These are phyloP conservation scores for Lampris megalopsis DNA, from an alignment of 2,113 vertebrate genomes.

Conservation along the genomic window DNA sequence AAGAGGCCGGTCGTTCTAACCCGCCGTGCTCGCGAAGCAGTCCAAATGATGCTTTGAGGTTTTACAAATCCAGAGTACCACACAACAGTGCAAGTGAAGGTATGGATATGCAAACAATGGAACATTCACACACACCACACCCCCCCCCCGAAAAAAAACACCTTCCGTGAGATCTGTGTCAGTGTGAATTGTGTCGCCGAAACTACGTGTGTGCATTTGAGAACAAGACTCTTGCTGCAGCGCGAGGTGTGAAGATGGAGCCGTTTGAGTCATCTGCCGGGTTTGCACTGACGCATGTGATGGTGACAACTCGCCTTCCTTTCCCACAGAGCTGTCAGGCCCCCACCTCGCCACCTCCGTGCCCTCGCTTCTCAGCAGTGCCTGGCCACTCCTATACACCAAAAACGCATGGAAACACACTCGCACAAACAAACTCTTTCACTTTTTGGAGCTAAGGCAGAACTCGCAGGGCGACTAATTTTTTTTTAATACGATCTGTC, in stretches of 20 bases:
- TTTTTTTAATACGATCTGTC: constrained; percentile 70
- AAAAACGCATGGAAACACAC: constrained; percentile 25
- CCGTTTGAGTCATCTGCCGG: constrained; percentile 79
- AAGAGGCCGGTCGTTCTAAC: constrained; percentile 30
- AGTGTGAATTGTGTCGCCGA: constrained; percentile 27
- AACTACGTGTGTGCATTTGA: constrained; percentile 25
- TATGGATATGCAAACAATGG: constrained; percentile 7
- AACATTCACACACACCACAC: constrained; percentile 51
- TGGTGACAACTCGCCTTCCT: constrained; percentile 66
- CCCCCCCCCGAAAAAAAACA: constrained; percentile 41
- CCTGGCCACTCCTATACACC: constrained; percentile 31
- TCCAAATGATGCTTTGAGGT: too few relatives aligned
- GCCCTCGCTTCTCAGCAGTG: constrained; percentile 34
- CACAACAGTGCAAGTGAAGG: constrained; percentile 19
- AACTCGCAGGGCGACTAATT: constrained; percentile 56
- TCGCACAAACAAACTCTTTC: constrained; percentile 55
- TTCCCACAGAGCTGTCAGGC: constrained; percentile 66
- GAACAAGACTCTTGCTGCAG: constrained; percentile 36
- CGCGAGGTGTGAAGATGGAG: constrained; percentile 75
- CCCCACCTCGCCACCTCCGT: constrained; percentile 47
- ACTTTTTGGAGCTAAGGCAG: constrained; percentile 53
- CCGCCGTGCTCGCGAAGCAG: not conserved
- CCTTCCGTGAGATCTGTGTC: not conserved
- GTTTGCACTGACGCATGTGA: constrained; percentile 69
- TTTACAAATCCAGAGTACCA: too few relatives aligned